phyloP scores from a whole-genome alignment of 2,113 vertebrate species.

The Ammodytes dubius region DNA sequence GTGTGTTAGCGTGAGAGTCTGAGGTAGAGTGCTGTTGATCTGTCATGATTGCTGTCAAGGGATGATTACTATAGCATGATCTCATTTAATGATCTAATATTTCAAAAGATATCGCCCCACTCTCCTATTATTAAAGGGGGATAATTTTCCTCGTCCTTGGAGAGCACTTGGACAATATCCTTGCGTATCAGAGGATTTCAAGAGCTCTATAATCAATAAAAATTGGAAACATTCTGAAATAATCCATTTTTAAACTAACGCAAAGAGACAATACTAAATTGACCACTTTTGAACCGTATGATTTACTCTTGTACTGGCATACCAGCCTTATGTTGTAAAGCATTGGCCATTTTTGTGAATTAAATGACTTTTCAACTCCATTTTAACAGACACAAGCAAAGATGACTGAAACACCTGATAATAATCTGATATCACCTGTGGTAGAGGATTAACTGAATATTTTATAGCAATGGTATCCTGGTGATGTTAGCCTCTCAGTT shows the following conservation, averaged over 20 bases:
- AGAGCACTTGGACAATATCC: constrained; percentile 26
- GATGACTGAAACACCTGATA: background rate
- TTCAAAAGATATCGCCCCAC: constrained; percentile 55
- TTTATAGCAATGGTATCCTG: background rate
- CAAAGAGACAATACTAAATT: constrained; percentile 13
- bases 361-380: no score
- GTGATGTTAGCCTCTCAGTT: background rate
- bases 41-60: constrained; percentile 65
- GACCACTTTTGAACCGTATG: background rate
- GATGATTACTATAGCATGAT: constrained; percentile 77
- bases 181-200: constrained; percentile 15
- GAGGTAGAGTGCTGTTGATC: constrained; percentile 70
- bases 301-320: constrained; percentile 15
- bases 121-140: constrained; percentile 50
- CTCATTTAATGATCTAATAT: constrained; percentile 80
- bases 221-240: constrained; percentile 31
- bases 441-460: background rate
- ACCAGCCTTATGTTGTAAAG: background rate
- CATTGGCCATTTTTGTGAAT: background rate
- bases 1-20: constrained; percentile 74
- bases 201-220: constrained; percentile 35
- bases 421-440: no score
- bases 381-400: background rate
- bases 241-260: constrained; percentile 15
- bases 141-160: constrained; percentile 41